Conservation (phyloP, 1,140 invertebrate genomes). For the Phenacoccus solenopsis region DNA sequence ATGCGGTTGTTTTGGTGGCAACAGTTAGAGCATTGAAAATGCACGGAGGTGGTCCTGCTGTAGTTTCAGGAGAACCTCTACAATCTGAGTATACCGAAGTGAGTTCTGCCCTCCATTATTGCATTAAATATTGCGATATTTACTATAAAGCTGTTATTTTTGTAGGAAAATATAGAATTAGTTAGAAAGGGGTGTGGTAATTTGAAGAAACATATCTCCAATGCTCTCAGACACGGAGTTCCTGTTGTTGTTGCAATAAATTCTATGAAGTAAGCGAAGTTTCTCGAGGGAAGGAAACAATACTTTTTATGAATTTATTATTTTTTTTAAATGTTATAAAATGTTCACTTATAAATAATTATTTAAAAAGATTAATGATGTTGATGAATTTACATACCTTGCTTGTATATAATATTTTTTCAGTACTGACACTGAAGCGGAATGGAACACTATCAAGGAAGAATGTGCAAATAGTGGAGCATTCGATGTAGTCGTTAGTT, state of each 20-base stretch:
- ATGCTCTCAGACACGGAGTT: conserved; percentile 77
- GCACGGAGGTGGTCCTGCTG: conserved; percentile 90
- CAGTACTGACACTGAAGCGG: conserved; percentile 74
- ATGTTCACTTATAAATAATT: too few relatives aligned
- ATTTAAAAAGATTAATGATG: too few relatives aligned
- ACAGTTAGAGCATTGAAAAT: conserved; percentile 94
- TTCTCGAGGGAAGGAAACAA: too few relatives aligned
- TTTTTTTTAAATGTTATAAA: too few relatives aligned
- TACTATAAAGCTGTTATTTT: neutral
- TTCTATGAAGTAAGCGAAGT: conserved; percentile 65
- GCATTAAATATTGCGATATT: neutral
- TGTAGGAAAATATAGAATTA: conserved; percentile 77
- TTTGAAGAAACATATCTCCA: conserved; percentile 86
- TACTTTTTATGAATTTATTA: conserved; percentile 74
- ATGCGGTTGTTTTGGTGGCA: conserved; percentile 83
- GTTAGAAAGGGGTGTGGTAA: conserved; percentile 79
- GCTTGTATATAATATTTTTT: too few relatives aligned
- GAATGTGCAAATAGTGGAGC: conserved; percentile 62
- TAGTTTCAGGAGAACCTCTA: conserved; percentile 69
- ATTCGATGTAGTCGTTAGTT: conserved; percentile 70
- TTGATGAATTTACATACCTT: too few relatives aligned
- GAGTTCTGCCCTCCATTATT: conserved; percentile 47
- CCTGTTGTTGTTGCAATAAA: conserved; percentile 96
- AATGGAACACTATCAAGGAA: conserved; percentile 67
- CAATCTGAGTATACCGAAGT: conserved; percentile 74